Evolutionary conservation across 92 coral and sea anemone genomes (phyloP).

Genomic region (Bergia sp.): DNA sequence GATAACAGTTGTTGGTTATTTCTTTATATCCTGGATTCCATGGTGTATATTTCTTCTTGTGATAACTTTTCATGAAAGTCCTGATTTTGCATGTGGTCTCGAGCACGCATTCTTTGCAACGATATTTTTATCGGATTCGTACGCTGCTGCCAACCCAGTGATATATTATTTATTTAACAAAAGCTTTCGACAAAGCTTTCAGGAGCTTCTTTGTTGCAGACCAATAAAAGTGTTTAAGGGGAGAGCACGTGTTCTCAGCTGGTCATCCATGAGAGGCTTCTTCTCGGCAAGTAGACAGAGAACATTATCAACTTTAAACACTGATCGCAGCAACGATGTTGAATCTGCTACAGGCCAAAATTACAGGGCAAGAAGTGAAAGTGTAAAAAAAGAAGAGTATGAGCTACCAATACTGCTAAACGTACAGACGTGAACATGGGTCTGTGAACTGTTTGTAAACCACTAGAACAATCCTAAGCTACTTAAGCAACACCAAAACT

Average conservation of each 20-base stretch:
- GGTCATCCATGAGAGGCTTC: slow-evolving; percentile 6
- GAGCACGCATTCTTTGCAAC: slow-evolving; percentile 35
- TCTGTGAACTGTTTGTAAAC: too few species aligned
- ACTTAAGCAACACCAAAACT: too few species aligned
- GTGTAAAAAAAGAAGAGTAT: not conserved
- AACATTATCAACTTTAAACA: not conserved
- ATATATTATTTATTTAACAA: slow-evolving; percentile 49
- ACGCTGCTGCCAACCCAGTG: slow-evolving; percentile 48
- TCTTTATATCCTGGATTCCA: slow-evolving; percentile 33
- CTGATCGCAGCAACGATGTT: not conserved
- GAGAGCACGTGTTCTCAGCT: not conserved
- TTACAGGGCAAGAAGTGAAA: too few species aligned
- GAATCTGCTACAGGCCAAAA: not conserved
- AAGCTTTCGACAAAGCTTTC: slow-evolving; percentile 49
- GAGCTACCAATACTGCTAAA: not conserved
- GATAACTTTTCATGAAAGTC: slow-evolving; percentile 8
- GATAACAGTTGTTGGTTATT: slow-evolving; percentile 31
- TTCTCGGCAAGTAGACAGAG: not conserved
- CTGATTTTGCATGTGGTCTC: slow-evolving; percentile 39
- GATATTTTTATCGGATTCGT: slow-evolving; percentile 44
- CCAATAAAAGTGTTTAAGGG: too few species aligned
- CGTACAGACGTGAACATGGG: too few species aligned
- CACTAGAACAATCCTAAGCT: too few species aligned
- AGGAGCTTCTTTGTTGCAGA: slow-evolving; percentile 24
- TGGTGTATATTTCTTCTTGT: slow-evolving; percentile 26